phyloP scores from a whole-genome alignment of 1,140 invertebrate genomes.

The Cotesia chilonis region DNA sequence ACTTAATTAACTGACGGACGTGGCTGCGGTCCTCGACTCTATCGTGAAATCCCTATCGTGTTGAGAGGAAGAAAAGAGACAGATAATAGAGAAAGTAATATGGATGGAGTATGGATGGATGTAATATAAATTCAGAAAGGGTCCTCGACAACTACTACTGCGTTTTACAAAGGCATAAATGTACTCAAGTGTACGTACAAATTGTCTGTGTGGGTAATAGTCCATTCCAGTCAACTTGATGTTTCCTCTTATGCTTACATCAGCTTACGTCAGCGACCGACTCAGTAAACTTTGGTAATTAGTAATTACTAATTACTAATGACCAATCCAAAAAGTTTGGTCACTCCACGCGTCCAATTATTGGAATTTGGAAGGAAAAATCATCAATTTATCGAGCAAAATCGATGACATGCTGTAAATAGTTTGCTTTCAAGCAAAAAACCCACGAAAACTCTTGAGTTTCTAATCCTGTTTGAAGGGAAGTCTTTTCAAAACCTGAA shows the following conservation, averaged over 20 bases:
- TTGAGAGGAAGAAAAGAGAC: not conserved
- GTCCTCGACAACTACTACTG: conserved; percentile 37
- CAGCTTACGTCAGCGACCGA: conserved; percentile 1
- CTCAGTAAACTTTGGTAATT: not conserved
- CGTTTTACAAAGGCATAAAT: conserved; percentile 37
- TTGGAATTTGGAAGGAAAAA: too few relatives aligned
- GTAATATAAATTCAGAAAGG: conserved; percentile 41
- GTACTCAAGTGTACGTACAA: not conserved
- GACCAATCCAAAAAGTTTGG: too few relatives aligned
- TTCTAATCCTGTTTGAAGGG: not conserved
- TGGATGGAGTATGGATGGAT: too few relatives aligned
- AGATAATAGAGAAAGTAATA: too few relatives aligned
- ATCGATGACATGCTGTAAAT: too few relatives aligned
- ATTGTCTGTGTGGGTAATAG: not conserved
- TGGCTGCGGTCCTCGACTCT: conserved; percentile 45
- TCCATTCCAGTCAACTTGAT: conserved; percentile 22
- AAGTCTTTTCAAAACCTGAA: conserved; percentile 29
- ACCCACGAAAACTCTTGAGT: not conserved
- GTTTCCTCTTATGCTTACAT: conserved; percentile 5
- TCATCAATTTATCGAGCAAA: too few relatives aligned
- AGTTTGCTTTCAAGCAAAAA: too few relatives aligned
- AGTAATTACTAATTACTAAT: too few relatives aligned
- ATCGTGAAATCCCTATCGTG: conserved; percentile 32
- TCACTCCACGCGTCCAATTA: too few relatives aligned
- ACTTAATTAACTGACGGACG: conserved; percentile 58